phyloP scores from a whole-genome alignment of 2,113 vertebrate genomes.

The mouse (Mus musculus) region GRCm39 chr11:80231001-80231500 shows the following conservation, averaged over 20 bases:
- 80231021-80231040: background rate
- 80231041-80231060: background rate
- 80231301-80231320: background rate
- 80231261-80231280: constrained; percentile 11
- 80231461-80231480: background rate
- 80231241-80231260: background rate
- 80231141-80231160: too few species aligned
- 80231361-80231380: background rate
- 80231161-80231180: background rate
- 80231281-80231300: background rate
- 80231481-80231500: background rate
- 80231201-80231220: background rate
- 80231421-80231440: background rate
- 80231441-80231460: constrained; percentile 28
- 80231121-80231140: background rate
- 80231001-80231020: background rate
- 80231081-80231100: background rate
- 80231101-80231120: background rate
- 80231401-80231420: background rate
- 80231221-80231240: accelerated
- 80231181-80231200: background rate
- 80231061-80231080: accelerated
- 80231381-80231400: background rate
- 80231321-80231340: background rate
- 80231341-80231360: background rate